Evolutionary conservation across 2,888 invertebrate species (phyloP), one percentile per base, ranked within the genome.

Genomic region (Drosophila sordidula): DNA sequence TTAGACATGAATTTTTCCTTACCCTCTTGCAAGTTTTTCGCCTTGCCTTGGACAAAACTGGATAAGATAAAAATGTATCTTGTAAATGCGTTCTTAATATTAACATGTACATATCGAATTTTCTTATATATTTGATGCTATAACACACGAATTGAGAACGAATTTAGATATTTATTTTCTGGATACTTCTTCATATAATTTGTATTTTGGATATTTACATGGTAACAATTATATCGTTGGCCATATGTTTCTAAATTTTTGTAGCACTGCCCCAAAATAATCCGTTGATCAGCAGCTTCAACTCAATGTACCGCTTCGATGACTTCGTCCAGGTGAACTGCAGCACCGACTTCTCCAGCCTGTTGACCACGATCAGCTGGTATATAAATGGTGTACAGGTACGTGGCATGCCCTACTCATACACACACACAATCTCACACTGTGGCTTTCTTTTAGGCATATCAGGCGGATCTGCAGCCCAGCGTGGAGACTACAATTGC

Each of bases 321-420:
- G 92, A 92, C 67, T 90, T 90, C 59, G 89, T 92, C 46, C 80
- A 85, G 59, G 91, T 91, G 50, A 92, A 92, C 68, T 92, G 92
- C 66, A 90, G 90, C 70, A 90, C 92, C 6, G 92, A 92, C 65
- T 91, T 89, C 64, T 90, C 92, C 22, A 91, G 90, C 71, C 89
- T 91, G 18, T 76, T 89, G 54, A 90, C 91, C 29, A 79, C 76
- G 16, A 75, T 92, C 11, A 86, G 85, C 12, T 92, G 92, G 92
- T 90, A 87, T 47, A 89, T 92, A 45, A 91, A 92, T 74, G 90
- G 88, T 38, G 75, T 89, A 12, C 83, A 89, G 90, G 92, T 91
- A 65, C 51, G 71, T 61, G 8, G 14, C 12, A 4, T 8, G 6
- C 14, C 4, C 6, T 32, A 45, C 22, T 18, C 38, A 22, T 9